Evolutionary conservation across 2,888 invertebrate species (phyloP), one percentile per base, ranked within the genome.

Genomic region (Torymus aiolomorphi): DNA sequence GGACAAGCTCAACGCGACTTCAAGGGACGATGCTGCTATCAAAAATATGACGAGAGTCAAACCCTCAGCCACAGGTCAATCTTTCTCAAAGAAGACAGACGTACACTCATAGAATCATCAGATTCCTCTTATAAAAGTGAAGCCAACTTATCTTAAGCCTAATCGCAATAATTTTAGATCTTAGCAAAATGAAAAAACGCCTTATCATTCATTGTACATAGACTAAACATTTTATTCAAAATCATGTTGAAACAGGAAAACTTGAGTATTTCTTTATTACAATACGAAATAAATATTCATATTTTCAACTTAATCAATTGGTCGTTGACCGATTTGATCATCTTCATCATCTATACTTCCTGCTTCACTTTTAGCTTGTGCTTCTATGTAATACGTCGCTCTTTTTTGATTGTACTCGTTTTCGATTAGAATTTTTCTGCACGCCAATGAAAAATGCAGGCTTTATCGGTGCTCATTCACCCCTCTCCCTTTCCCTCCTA

Each of bases 371-470:
- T 78, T 70, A 56, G 8, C 70, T 77, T 57, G 69, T 70, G 69
- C 42, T 51, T 57, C 65, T 77, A 69, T 52, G 42, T 42, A 66
- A 70, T 76, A 80, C 72, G 63, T 62, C 61, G 16, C 54, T 67
- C 61, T 67, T 72, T 80, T 76, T 80, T 76, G 71, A 76, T 80
- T 76, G 61, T 75, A 74, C 62, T 75, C 65, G n/a, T 31, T 52
- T 75, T 79, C 20, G 18, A 67, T 62, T 76, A 42, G 61, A 71
- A 80, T 31, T 31, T 42, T 42, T 67, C 11, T 12, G 0, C 20
- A 72, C 61, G 56, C 31, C 54, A 59, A 66, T 59, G 42, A 72
- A 72, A 76, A 57, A 65, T 61, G 13, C 1, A 51, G 59, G 59
- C 18, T 78, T 59, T 66, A 66, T 71, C 66, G 51, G 42, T 56